A percentile compares a stretch with the other conserved stretches of the same genome.
phyloP scores from a whole-genome alignment of 2,888 invertebrate genomes.

The Callyntrura guangdongensis region DNA sequence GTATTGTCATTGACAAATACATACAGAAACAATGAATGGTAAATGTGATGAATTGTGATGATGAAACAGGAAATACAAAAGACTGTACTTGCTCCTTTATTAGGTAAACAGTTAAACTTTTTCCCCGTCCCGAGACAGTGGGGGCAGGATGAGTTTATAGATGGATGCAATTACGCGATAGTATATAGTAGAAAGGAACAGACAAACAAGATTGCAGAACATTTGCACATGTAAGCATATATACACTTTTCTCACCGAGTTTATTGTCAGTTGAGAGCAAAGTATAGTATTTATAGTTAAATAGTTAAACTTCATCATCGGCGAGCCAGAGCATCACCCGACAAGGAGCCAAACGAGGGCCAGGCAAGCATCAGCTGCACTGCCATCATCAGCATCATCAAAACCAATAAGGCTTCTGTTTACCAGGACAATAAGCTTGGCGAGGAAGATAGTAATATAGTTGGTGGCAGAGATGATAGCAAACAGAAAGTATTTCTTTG shows the following conservation, averaged over 20 bases:
- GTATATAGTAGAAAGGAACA: not conserved
- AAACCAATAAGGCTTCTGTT: slow-evolving; percentile 24
- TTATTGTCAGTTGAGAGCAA: not conserved
- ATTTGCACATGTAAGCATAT: not conserved
- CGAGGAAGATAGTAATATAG: no score
- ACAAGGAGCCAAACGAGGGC: slow-evolving; percentile 10
- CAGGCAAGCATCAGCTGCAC: slow-evolving; percentile 49
- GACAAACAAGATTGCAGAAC: not conserved
- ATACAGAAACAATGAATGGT: no score
- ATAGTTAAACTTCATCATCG: slow-evolving; percentile 29
- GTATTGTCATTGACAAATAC: no score
- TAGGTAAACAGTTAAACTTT: slow-evolving; percentile 17
- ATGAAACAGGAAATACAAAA: slow-evolving; percentile 8
- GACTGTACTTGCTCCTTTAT: not conserved
- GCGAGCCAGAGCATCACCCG: not conserved
- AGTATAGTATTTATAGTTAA: slow-evolving; percentile 14
- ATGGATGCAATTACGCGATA: slow-evolving; percentile 18
- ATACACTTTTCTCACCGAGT: not conserved
- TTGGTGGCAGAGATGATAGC: not conserved
- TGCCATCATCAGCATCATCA: slow-evolving; percentile 53
- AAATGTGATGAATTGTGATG: no score
- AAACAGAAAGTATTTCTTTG: not conserved
- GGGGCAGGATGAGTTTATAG: not conserved
- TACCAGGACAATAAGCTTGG: slow-evolving; percentile 17
- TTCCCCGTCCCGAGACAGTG: not conserved